A percentile compares a stretch with the other conserved stretches of the same genome.
phyloP scores from a whole-genome alignment of 2,113 vertebrate species.

The Regulus satrapa region DNA sequence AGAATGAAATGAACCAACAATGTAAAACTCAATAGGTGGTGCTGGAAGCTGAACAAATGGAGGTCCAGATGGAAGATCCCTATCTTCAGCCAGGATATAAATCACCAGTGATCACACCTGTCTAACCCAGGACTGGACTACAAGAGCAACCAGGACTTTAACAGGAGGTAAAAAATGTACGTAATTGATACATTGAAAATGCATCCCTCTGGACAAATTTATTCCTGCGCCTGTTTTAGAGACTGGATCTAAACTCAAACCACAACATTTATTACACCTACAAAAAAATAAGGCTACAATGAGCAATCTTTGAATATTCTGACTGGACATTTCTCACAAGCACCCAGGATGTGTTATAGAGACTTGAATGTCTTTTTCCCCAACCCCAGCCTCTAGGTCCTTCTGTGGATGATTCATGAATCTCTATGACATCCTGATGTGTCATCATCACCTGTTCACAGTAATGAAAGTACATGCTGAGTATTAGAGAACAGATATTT shows the following conservation, averaged over 20 bases:
- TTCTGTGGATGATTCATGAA: neutral
- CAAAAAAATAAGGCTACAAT: neutral
- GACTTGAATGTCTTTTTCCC: neutral
- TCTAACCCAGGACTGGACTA: neutral
- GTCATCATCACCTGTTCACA: neutral
- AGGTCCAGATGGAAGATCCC: neutral
- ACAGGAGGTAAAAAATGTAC: neutral
- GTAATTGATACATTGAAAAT: rapidly evolving
- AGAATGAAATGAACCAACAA: neutral
- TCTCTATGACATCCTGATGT: neutral
- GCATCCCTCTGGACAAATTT: neutral
- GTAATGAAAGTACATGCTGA: rapidly evolving
- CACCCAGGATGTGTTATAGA: neutral
- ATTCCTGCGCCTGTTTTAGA: neutral
- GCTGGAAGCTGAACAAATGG: neutral
- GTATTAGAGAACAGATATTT: neutral
- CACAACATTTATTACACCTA: neutral
- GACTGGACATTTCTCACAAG: neutral
- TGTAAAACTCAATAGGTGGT: neutral
- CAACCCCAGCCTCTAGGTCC: neutral
- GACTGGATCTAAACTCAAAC: neutral
- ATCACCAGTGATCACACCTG: neutral
- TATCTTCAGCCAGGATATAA: neutral
- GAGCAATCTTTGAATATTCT: neutral
- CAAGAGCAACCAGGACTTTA: neutral